Evolutionary conservation across 2,797 vertebrate species (phyloP).

Genomic region (Peromyscus nudipes): DNA sequence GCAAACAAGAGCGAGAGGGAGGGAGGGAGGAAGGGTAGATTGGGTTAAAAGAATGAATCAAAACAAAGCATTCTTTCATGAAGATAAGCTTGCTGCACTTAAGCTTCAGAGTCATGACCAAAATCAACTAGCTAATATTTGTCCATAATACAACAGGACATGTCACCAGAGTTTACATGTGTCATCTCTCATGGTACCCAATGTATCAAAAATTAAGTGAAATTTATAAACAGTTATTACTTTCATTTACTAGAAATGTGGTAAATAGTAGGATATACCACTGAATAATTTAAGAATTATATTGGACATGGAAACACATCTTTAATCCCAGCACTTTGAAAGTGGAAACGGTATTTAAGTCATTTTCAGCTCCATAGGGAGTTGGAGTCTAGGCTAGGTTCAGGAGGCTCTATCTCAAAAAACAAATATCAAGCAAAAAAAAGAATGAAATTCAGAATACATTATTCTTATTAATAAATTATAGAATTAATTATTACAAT

Average conservation of each 20-base stretch:
- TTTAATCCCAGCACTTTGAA: background rate
- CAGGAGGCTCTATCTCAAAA: background rate
- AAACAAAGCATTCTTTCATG: background rate
- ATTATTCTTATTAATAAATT: background rate
- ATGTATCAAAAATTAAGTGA: background rate
- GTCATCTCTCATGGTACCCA: background rate
- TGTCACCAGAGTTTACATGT: background rate
- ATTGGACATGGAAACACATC: background rate
- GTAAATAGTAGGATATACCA: background rate
- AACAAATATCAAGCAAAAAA: background rate
- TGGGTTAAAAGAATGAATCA: background rate
- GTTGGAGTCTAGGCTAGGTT: background rate
- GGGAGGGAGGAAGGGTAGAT: too few species aligned
- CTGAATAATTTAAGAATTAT: background rate
- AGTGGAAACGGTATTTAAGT: too few species aligned
- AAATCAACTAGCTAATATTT: background rate
- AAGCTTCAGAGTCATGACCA: background rate
- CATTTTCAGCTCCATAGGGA: background rate
- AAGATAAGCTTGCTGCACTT: background rate
- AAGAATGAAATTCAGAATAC: background rate
- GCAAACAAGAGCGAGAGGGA: too few species aligned
- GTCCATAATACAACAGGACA: background rate
- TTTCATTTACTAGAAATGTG: background rate
- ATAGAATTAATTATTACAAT: background rate
- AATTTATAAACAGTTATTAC: background rate